These are phyloP conservation scores for Lepisosteus oculatus DNA, from an alignment of 2,113 vertebrate species.

Conservation along the genomic window DNA sequence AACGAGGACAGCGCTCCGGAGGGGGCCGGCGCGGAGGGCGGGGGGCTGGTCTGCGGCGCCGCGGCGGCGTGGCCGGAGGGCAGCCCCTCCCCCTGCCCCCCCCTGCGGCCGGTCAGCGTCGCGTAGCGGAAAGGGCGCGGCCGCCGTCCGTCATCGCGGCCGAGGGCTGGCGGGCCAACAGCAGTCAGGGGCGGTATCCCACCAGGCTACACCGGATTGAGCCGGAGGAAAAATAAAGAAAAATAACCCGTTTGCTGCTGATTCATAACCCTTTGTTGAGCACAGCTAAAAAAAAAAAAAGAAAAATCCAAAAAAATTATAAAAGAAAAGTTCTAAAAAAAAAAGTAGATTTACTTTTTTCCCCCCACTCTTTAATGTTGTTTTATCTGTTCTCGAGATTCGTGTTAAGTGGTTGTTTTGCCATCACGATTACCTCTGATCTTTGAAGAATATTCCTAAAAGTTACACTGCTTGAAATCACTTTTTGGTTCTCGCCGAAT, in stretches of 20 bases:
- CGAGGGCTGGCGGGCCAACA: conserved; percentile 29
- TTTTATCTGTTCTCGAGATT: conserved; percentile 45
- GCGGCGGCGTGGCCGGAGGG: conserved; percentile 68
- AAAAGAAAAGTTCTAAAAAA: conserved; percentile 51
- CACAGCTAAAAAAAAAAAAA: conserved; percentile 65
- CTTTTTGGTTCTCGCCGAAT: background rate
- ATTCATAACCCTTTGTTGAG: conserved; percentile 69
- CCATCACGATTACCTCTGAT: background rate
- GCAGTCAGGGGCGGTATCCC: conserved; percentile 47
- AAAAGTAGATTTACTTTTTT: conserved; percentile 56
- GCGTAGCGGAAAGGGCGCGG: conserved; percentile 59
- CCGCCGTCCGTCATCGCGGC: conserved; percentile 13
- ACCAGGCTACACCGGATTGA: conserved; percentile 70
- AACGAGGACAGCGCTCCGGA: conserved; percentile 80
- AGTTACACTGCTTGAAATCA: background rate
- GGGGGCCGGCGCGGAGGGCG: conserved; percentile 51
- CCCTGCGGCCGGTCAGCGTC: conserved; percentile 82
- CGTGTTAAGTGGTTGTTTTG: background rate
- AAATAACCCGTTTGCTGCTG: conserved; percentile 56
- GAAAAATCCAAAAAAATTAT: conserved; percentile 51
- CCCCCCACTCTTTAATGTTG: conserved; percentile 47
- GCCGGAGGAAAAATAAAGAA: conserved; percentile 56
- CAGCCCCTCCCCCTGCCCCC: conserved; percentile 80
- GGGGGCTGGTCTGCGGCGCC: conserved; percentile 55
- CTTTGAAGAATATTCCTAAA: background rate